These are phyloP conservation scores for Eonycteris spelaea DNA, from an alignment of 2,113 vertebrate genomes.

Conservation along the genomic window DNA sequence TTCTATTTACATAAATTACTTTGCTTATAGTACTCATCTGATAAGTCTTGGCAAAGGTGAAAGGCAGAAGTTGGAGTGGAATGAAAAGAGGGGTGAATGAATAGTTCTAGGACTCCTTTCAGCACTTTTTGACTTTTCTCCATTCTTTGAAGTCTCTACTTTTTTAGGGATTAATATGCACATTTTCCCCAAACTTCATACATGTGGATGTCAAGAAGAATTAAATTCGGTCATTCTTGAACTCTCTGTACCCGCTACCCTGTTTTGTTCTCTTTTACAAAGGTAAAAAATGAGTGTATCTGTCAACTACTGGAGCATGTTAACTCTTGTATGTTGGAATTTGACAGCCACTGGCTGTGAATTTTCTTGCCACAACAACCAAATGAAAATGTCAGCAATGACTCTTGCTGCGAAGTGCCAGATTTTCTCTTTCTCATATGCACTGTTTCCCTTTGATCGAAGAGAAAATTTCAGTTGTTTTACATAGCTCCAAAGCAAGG, in stretches of 20 bases:
- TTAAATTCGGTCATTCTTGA: background rate
- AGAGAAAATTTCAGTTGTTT: background rate
- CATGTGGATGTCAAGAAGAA: conserved; percentile 14
- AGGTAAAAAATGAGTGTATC: conserved; percentile 61
- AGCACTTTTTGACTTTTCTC: background rate
- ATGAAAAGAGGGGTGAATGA: conserved; percentile 7
- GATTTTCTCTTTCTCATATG: conserved; percentile 27
- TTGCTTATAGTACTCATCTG: conserved; percentile 62
- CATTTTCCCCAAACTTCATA: background rate
- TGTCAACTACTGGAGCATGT: conserved; percentile 50
- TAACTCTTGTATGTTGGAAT: conserved; percentile 42
- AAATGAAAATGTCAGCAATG: conserved; percentile 63
- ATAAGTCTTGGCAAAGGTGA: conserved; percentile 54
- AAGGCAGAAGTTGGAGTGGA: conserved; percentile 26
- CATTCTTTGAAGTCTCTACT: background rate
- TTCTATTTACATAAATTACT: conserved; percentile 77
- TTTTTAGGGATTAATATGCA: background rate
- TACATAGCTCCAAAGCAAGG: background rate
- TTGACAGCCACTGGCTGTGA: conserved; percentile 55
- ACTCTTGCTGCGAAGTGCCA: conserved; percentile 25
- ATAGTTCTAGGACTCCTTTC: background rate
- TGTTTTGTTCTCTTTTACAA: conserved; percentile 15
- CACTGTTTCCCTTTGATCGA: conserved; percentile 24
- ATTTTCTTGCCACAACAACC: conserved; percentile 65
- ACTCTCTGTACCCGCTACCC: background rate